phyloP scores from a whole-genome alignment of 2,113 vertebrate species.

The Urocitellus parryii region DNA sequence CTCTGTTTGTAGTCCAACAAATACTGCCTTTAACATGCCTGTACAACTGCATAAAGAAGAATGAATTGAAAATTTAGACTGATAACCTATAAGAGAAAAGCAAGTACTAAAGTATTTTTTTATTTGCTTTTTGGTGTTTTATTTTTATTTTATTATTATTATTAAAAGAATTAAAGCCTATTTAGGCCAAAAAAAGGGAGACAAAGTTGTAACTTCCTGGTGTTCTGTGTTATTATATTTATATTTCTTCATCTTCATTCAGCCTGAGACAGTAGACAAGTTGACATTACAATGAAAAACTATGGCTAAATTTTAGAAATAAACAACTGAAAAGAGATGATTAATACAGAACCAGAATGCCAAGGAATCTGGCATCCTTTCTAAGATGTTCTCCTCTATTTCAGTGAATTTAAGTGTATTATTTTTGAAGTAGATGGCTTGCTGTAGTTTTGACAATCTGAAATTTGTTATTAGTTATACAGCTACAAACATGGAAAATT shows the following conservation, averaged over 20 bases:
- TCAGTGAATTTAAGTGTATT: not conserved
- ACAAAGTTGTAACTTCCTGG: not conserved
- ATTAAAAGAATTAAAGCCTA: not conserved
- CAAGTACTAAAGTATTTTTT: not conserved
- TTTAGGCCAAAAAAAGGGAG: not conserved
- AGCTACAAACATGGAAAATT: not conserved
- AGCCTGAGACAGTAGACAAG: not conserved
- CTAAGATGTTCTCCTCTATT: not conserved
- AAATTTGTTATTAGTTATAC: not conserved
- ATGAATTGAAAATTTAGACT: not conserved
- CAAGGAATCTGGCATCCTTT: not conserved
- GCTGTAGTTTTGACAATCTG: not conserved
- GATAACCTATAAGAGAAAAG: not conserved
- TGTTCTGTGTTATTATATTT: not conserved
- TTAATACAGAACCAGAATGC: not conserved
- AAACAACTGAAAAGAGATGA: not conserved
- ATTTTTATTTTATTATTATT: no score
- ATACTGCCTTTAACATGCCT: not conserved
- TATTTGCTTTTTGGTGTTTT: no score
- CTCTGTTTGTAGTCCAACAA: not conserved
- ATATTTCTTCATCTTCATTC: conserved; percentile 9
- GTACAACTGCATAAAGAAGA: not conserved
- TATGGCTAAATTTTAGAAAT: not conserved
- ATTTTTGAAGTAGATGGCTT: not conserved
- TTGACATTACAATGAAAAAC: conserved; percentile 24